Conservation (phyloP, 92 coral and sea anemone species). For the Phenganax stokvisi region DNA sequence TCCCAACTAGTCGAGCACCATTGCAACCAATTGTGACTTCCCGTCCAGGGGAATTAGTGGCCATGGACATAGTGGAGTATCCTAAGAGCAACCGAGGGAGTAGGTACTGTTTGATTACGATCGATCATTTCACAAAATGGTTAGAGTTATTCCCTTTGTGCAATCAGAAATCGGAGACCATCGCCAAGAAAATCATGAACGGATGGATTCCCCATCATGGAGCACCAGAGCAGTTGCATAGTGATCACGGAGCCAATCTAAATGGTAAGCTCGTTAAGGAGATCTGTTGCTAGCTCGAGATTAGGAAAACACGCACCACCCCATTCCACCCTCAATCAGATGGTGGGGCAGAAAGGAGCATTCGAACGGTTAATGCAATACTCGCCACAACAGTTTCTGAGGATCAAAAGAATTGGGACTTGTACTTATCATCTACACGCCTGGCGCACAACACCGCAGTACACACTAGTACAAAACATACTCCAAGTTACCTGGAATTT, state of each 20-base stretch:
- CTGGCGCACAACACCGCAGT: conserved; percentile 11
- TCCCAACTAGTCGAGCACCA: conserved; percentile 44
- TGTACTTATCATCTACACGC: not conserved
- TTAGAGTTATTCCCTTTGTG: conserved; percentile 24
- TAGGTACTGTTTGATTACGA: too few species aligned
- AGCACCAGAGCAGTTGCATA: conserved; percentile 51
- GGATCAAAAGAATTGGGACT: conserved; percentile 14
- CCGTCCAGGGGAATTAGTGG: conserved; percentile 44
- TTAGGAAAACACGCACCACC: conserved; percentile 39
- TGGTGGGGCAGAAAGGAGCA: conserved; percentile 21
- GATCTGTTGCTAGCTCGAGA: conserved; percentile 5
- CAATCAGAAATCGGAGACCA: conserved; percentile 17
- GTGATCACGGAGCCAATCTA: conserved; percentile 45
- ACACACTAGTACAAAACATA: conserved; percentile 10
- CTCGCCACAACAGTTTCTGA: not conserved
- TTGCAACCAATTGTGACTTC: conserved; percentile 47
- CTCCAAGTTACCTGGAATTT: too few species aligned
- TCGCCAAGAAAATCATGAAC: conserved; percentile 43
- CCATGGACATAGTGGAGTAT: conserved; percentile 40
- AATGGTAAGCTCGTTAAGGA: conserved; percentile 23
- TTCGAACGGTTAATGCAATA: conserved; percentile 26
- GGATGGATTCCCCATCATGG: conserved; percentile 43
- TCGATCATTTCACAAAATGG: conserved; percentile 34
- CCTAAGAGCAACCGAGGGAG: too few species aligned
- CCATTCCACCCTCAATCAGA: conserved; percentile 16